Base-by-base conservation (phyloP, 1,140 invertebrate species). In the Dendroctonus valens region DNA sequence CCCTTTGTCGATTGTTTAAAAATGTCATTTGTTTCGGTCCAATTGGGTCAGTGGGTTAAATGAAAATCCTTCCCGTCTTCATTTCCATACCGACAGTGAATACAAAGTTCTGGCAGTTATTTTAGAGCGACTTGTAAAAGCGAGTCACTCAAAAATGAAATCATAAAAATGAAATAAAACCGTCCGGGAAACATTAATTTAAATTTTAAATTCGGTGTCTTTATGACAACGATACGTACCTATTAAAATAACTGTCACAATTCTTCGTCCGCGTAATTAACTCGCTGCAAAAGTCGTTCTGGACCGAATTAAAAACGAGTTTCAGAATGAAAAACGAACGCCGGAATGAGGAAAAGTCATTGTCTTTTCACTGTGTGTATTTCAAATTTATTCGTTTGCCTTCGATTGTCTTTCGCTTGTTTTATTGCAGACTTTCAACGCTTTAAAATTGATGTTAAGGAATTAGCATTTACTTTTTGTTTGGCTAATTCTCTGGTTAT, bases 211-310 rank as follows among this genome's bases (percentile, higher is more conserved):
- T 57, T 57, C 54, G 38, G 54, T 57, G 54, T 39, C 39, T 57
- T 57, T 57, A 57, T 57, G 54, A 57, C 54, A 57, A 57, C n/a
- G 39, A 57, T 57, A 57, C 54, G 54, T 57, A 57, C 54, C 54
- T 57, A 57, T 57, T 57, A 57, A 57, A 57, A 57, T 57, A 57
- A 57, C 54, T 57, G 54, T 57, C 54, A 57, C 54, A 57, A 42
- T 57, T 57, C 54, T 42, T 57, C 26, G 54, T 57, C 39, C 39
- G 54, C 39, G 54, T 57, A 57, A 57, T 57, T 57, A 57, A 57
- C 54, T 57, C 54, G 5, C 26, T 26, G 26, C 26, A 26, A 26
- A 26, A 26, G 26, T 57, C 38, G 54, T 41, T n/a, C 26, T 8
- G 39, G 38, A 42, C 8, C 54, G 54, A 57, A 41, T 57, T 57